Base-by-base conservation (phyloP, 2,113 vertebrate species). In the Buteo buteo region DNA sequence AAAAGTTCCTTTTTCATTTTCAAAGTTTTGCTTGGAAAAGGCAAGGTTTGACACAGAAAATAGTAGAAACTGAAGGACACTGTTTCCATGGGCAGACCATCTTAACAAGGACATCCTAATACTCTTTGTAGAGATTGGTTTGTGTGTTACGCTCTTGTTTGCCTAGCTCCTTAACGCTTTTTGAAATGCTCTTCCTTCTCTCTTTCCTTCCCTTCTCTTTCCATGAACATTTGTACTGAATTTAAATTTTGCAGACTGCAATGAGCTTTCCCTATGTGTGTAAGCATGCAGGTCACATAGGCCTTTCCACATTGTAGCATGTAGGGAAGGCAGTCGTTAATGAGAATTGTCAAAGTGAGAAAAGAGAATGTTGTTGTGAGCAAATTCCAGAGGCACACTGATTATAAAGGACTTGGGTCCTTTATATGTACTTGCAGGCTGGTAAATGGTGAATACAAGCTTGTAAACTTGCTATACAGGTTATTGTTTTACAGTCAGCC, bases 321-420 rank as follows among this genome's bases (percentile, higher is more conserved):
- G 90, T 26, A 40, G 95, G 77, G 44, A 52, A 94, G 77, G 81
- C 82, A 78, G 84, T 66, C 45, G 26, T 93, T 96, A 96, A 97
- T 94, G 94, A 94, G 93, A 70, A 86, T 82, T 88, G 86, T 93
- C 93, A 82, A 88, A 77, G 95, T 91, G 96, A 97, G 95, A 42
- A 62, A 85, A 80, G 91, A 80, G 89, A 73, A 73, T 2, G 24
- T 55, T 11, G 76, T 90, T 19, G 66, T 67, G 94, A 94, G 94
- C 89, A 94, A 62, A 88, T 95, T 97, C 89, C 91, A 44, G 95
- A 79, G 72, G 79, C 72, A 52, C 57, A 13, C 83, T 78, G 93
- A 80, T 93, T 95, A 72, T 42, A 58, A 62, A 86, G 89, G 84
- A 54, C 86, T 67, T 15, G 5, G 36, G 45, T 92, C 59, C 90